A percentile compares a stretch with the other conserved stretches of the same genome.
Evolutionary conservation across 2,797 vertebrate species (phyloP).

Genomic region (Sebastes iracundus): DNA sequence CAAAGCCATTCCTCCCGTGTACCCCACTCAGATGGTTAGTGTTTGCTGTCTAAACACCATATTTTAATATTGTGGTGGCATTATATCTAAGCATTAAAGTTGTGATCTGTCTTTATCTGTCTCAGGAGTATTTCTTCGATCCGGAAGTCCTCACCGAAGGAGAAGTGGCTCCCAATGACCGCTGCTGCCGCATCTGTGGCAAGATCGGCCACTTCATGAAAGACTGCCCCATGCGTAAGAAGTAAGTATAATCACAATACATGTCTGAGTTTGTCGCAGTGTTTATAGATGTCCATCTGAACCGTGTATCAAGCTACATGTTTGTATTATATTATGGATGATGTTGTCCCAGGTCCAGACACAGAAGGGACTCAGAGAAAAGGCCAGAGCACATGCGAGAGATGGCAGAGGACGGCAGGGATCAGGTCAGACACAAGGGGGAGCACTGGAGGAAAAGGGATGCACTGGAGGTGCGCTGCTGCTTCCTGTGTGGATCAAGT

Average conservation of each 20-base stretch:
- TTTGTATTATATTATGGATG: neutral
- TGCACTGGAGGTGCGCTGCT: slow-evolving; percentile 87
- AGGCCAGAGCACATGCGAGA: slow-evolving; percentile 76
- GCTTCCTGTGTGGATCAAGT: slow-evolving; percentile 91
- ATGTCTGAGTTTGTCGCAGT: neutral
- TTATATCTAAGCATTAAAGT: neutral
- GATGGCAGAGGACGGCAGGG: slow-evolving; percentile 72
- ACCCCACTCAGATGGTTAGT: slow-evolving; percentile 90
- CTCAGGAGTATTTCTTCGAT: slow-evolving; percentile 96
- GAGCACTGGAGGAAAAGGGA: slow-evolving; percentile 87
- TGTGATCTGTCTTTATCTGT: slow-evolving; percentile 3
- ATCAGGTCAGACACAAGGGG: slow-evolving; percentile 78
- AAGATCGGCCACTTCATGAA: slow-evolving; percentile 99
- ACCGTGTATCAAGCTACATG: neutral
- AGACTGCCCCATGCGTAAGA: slow-evolving; percentile 93
- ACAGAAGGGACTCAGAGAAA: slow-evolving; percentile 79
- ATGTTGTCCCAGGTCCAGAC: slow-evolving; percentile 77
- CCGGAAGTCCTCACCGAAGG: slow-evolving; percentile 94
- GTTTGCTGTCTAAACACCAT: neutral
- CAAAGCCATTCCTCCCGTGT: slow-evolving; percentile 85
- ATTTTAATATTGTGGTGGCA: neutral
- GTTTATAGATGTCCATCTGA: neutral
- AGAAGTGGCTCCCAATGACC: slow-evolving; percentile 93
- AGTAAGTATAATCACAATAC: slow-evolving; percentile 78
- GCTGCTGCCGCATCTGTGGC: slow-evolving; percentile 96